A percentile compares a stretch with the other conserved stretches of the same genome.
Evolutionary conservation across 2,113 vertebrate species (phyloP).

Genomic region (Kryptolebias marmoratus): DNA sequence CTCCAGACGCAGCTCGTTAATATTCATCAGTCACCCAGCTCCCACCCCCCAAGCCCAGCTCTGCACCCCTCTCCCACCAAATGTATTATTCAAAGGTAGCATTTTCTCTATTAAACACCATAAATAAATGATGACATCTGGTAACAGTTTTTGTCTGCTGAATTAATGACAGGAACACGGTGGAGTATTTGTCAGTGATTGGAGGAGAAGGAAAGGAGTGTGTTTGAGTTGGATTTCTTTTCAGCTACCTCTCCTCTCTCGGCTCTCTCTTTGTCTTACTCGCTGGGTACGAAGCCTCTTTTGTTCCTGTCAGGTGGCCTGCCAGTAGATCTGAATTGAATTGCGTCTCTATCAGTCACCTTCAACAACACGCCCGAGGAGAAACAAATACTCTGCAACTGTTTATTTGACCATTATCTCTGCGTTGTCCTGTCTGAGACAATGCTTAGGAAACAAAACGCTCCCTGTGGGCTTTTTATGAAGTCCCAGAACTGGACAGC

Average conservation of each 20-base stretch:
- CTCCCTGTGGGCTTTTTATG: slow-evolving; percentile 37
- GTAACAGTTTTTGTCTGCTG: slow-evolving; percentile 74
- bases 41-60: slow-evolving; percentile 24
- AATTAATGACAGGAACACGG: slow-evolving; percentile 65
- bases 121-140: slow-evolving; percentile 81
- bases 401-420: slow-evolving; percentile 54
- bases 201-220: slow-evolving; percentile 12
- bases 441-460: slow-evolving; percentile 43
- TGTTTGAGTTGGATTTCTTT: slow-evolving; percentile 30
- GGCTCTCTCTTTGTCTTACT: slow-evolving; percentile 54
- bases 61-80: slow-evolving; percentile 57
- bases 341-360: slow-evolving; percentile 35
- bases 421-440: slow-evolving; percentile 28
- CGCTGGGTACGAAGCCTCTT: slow-evolving; percentile 31
- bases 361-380: slow-evolving; percentile 25
- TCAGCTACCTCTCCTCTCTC: slow-evolving; percentile 23
- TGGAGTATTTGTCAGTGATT: slow-evolving; percentile 47
- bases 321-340: slow-evolving; percentile 39
- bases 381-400: slow-evolving; percentile 40
- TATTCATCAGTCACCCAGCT: slow-evolving; percentile 71
- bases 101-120: slow-evolving; percentile 78
- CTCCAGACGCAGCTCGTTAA: slow-evolving; percentile 72
- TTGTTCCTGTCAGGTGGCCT: slow-evolving; percentile 54
- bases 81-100: slow-evolving; percentile 80
- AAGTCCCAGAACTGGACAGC: slow-evolving; percentile 71